A percentile compares a stretch with the other conserved stretches of the same genome.
phyloP scores from a whole-genome alignment of 2,797 vertebrate species.

The Macroramphosus scolopax region DNA sequence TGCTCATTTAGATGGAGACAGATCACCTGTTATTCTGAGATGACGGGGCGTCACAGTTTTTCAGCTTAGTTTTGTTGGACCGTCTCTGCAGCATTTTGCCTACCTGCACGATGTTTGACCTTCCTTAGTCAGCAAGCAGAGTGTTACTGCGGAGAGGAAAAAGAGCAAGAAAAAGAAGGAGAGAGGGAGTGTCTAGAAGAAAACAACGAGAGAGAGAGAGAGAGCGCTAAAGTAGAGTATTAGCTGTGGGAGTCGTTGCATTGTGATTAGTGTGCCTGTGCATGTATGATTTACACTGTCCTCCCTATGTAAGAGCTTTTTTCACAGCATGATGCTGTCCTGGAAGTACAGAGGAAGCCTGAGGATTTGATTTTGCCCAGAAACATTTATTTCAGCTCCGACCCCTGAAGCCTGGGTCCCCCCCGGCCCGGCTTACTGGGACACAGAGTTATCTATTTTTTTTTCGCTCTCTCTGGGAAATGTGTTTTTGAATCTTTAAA shows the following conservation, averaged over 20 bases:
- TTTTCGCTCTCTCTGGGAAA: conserved; percentile 1
- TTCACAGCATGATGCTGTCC: conserved; percentile 20
- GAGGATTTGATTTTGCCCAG: conserved; percentile 21
- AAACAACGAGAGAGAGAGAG: conserved; percentile 20
- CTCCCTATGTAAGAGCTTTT: conserved; percentile 22
- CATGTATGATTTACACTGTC: conserved; percentile 32
- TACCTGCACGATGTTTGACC: conserved; percentile 68
- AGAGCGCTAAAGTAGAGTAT: conserved; percentile 57
- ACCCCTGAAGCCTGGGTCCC: conserved; percentile 13
- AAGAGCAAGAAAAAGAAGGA: conserved; percentile 36
- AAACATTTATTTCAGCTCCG: conserved; percentile 13
- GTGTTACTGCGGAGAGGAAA: conserved; percentile 60
- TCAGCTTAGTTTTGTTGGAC: conserved; percentile 10
- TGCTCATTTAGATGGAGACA: conserved; percentile 22
- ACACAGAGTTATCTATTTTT: conserved; percentile 4
- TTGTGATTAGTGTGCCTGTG: too few species aligned
- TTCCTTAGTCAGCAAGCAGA: conserved; percentile 72
- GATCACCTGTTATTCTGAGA: conserved; percentile 53
- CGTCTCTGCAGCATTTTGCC: conserved; percentile 58
- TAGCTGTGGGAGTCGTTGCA: conserved; percentile 57
- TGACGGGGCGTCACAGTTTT: conserved; percentile 37
- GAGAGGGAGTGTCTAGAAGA: conserved; percentile 51
- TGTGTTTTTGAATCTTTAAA: conserved; percentile 14
- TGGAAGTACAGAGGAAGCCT: conserved; percentile 8
- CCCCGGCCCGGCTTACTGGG: conserved; percentile 18